Base-by-base conservation (phyloP, 2,113 vertebrate species). In the Geococcyx californianus region DNA sequence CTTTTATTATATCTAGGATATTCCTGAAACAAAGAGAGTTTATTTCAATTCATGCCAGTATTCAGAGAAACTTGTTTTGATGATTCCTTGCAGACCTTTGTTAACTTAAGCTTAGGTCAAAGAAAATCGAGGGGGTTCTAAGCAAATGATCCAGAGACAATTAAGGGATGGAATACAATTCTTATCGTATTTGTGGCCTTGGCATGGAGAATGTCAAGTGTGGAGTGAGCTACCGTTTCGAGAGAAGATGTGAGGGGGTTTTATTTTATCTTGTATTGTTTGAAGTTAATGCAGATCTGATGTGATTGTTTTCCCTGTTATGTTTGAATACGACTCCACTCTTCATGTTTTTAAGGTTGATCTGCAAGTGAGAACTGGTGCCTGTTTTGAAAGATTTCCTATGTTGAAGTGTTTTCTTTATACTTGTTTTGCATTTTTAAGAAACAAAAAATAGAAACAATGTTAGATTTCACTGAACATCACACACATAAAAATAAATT, bases 1-100 rank as follows among this genome's bases (percentile, higher is more conserved):
- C 11, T 82, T 90, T 64, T 90, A 7, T 70, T 89, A 5, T 7
- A 42, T 18, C 67, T 83, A 76, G 80, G 77, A 58, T 29, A 49
- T 78, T 68, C 33, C 59, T 40, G 87, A 84, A 95, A 89, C 17
- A 92, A 87, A 63, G 45, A 7, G 81, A 75, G n/a, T 70, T 93
- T 25, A 20, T 79, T 89, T 74, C 60, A 92, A 14, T 70, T 84
- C 60, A 15, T 85, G 47, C 36, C 62, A 75, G 34, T 23, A 8
- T 72, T 87, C 91, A 64, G 47, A 89, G 67, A 47, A 69, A 34
- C 7, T 58, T 82, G 69, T 89, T 95, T 68, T 84, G 73, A 55
- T 91, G 56, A 16, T 19, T 67, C 16, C 24, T 78, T 87, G 64
- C 66, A 70, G 33, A 20, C 4, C 87, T 59, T 80, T 49, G 16